phyloP scores from a whole-genome alignment of 2,888 invertebrate genomes.

The Agapostemon virescens region DNA sequence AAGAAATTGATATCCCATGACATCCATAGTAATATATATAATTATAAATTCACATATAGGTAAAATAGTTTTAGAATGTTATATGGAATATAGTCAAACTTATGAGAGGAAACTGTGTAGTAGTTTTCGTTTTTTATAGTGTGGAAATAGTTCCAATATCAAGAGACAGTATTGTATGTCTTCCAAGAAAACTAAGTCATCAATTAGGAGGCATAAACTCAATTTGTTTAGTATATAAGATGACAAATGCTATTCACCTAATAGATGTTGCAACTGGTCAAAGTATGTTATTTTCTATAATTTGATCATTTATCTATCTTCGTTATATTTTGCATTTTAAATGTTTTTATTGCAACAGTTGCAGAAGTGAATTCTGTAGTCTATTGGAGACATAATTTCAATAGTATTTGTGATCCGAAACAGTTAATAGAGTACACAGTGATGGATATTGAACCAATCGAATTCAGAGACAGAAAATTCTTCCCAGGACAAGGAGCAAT shows the following conservation, averaged over 20 bases:
- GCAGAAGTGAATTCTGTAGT: conserved; percentile 90
- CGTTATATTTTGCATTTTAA: background rate
- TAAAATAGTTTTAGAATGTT: conserved; percentile 55
- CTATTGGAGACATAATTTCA: conserved; percentile 94
- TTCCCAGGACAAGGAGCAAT: conserved; percentile 94
- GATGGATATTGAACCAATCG: conserved; percentile 94
- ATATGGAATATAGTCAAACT: background rate
- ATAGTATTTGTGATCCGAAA: conserved; percentile 93
- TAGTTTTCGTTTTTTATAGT: conserved; percentile 80
- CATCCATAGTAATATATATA: conserved; percentile 96
- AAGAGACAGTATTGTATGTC: conserved; percentile 95
- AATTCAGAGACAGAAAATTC: conserved; percentile 87
- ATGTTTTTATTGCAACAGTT: conserved; percentile 81
- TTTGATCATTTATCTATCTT: background rate
- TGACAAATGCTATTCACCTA: conserved; percentile 93
- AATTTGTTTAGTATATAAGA: conserved; percentile 92
- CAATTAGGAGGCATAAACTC: conserved; percentile 93
- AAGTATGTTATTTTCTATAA: conserved; percentile 81
- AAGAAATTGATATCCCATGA: conserved; percentile 98
- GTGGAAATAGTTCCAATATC: conserved; percentile 98
- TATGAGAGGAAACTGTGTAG: background rate
- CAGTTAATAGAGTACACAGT: conserved; percentile 95
- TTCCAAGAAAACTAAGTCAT: conserved; percentile 92
- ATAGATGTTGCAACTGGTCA: conserved; percentile 95
- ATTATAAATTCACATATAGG: conserved; percentile 95